Evolutionary conservation across 2,888 invertebrate species (phyloP), one percentile per base, ranked within the genome.

Genomic region (Brachyopa scutellaris): DNA sequence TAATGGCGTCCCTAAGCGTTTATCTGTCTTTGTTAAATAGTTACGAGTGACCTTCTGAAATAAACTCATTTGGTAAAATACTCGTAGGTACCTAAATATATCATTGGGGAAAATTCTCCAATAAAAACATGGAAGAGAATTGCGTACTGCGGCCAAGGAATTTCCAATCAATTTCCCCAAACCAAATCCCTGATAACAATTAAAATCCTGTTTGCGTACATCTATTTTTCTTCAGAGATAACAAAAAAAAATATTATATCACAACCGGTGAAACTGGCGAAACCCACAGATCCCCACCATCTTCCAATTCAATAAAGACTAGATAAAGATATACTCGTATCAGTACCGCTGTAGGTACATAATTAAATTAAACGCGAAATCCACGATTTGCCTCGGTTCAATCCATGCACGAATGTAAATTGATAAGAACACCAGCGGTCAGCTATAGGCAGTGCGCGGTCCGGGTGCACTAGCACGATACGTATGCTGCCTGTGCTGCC

Each of bases 401-500:
- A 64, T 62, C 47, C 76, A 47, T 57, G 57, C 64, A 78, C 29
- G 64, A 64, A 66, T 72, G 62, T 72, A 66, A 78, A 78, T 78
- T 78, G 78, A 78, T 72, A 78, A 53, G 15, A 64, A 64, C n/a
- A 42, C 26, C 51, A 40, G 51, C 33, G 21, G 29, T 51, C 13
- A 31, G 21, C n/a, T 13, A 0, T 2, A 1, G 53, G 17, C 11
- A 6, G 23, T 11, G 36, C 7, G 38, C 4, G 8, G 5, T 36
- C 15, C 17, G 26, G 31, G 23, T 13, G 57, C 5, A 11, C 23
- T 15, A 15, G 8, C 29, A 8, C 38, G n/a, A n/a, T n/a, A n/a
- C n/a, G n/a, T n/a, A n/a, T n/a, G n/a, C n/a, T n/a, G n/a, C 15
- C 19, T 26, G 17, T 38, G 15, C 38, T 21, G 4, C 17, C 19